Evolutionary conservation across 1,140 invertebrate species (phyloP).

Genomic region (Drosophila azteca): DNA sequence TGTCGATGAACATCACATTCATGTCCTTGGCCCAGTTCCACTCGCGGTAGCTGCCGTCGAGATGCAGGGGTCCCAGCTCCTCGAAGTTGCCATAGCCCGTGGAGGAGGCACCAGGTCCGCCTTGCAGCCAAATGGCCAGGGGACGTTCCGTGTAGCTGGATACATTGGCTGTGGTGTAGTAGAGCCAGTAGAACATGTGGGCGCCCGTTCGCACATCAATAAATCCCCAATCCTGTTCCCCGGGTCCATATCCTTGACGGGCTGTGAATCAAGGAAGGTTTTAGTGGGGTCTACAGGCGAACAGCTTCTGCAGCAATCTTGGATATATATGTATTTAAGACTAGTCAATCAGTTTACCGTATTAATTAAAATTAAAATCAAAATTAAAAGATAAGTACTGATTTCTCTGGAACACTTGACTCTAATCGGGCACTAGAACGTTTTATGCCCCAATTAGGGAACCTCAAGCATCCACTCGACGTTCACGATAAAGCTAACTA

Average conservation of each 20-base stretch:
- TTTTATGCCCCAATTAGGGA: constrained; percentile 2
- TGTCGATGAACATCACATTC: constrained; percentile 94
- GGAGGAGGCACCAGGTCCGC: constrained; percentile 90
- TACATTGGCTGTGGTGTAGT: constrained; percentile 88
- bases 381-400: not conserved
- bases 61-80: constrained; percentile 89
- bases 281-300: too few relatives aligned
- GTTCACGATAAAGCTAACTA: constrained; percentile 27
- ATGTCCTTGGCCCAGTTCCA: constrained; percentile 91
- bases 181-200: constrained; percentile 94
- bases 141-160: constrained; percentile 87
- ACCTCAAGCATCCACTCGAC: constrained; percentile 21
- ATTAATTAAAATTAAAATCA: not conserved
- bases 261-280: constrained; percentile 20
- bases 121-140: constrained; percentile 92
- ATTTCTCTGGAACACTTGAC: constrained; percentile 35
- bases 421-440: constrained; percentile 12
- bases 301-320: too few relatives aligned
- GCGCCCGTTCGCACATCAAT: constrained; percentile 88
- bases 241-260: constrained; percentile 84
- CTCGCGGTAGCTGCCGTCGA: constrained; percentile 87
- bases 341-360: not conserved
- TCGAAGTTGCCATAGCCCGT: constrained; percentile 92
- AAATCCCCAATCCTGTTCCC: constrained; percentile 89
- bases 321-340: not conserved